phyloP scores from a whole-genome alignment of 2,113 vertebrate species.

The Macquaria ambigua region DNA sequence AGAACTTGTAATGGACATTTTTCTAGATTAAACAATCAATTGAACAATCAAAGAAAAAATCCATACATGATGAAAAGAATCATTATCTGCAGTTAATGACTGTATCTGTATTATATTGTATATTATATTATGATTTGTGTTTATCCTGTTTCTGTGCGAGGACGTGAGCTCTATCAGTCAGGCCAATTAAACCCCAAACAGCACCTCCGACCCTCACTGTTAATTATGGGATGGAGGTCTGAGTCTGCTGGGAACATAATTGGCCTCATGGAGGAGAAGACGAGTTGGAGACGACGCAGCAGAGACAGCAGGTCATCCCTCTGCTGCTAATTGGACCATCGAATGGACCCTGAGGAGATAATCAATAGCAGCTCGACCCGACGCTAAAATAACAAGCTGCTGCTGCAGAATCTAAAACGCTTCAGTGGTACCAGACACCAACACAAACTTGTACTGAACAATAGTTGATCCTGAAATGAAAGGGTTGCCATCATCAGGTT shows the following conservation, averaged over 20 bases:
- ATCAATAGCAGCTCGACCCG: conserved; percentile 36
- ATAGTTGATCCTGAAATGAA: too few relatives aligned
- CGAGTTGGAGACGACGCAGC: neutral
- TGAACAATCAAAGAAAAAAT: too few relatives aligned
- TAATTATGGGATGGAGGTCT: conserved; percentile 33
- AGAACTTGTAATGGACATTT: too few relatives aligned
- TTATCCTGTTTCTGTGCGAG: neutral
- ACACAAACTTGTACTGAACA: neutral
- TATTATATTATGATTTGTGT: too few relatives aligned
- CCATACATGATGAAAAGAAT: too few relatives aligned
- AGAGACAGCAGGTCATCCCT: conserved; percentile 10
- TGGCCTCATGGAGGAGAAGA: conserved; percentile 12
- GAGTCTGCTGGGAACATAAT: conserved; percentile 43
- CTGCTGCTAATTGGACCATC: conserved; percentile 50
- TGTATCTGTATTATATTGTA: too few relatives aligned
- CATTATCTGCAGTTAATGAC: too few relatives aligned
- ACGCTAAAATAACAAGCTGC: conserved; percentile 26
- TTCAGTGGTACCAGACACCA: neutral
- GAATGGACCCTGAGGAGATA: conserved; percentile 32
- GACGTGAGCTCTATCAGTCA: neutral
- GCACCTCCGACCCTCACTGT: neutral
- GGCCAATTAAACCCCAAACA: conserved; percentile 12
- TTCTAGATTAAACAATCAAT: too few relatives aligned
- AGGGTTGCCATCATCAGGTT: neutral
- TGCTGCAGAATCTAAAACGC: neutral